Evolutionary conservation across 1,140 invertebrate genomes (phyloP), one percentile per base, ranked within the genome.

Genomic region (Ladona fulva): DNA sequence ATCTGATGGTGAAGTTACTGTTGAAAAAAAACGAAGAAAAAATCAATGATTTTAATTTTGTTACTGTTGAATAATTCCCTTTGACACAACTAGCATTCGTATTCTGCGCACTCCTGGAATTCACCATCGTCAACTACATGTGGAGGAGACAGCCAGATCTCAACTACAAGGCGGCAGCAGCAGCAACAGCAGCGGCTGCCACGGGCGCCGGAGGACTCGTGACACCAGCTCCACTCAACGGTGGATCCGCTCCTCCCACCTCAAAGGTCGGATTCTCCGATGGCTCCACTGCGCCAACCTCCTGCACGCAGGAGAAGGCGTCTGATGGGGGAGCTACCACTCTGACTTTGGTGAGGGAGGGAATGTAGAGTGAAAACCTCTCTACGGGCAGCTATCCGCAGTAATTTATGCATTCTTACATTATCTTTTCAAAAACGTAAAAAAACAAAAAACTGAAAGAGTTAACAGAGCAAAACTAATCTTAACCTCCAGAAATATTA

Each of bases 101-200:
- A 29, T 88, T 88, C 80, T 84, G 83, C 73, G 86, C 86, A 7
- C 81, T 88, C n/a, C 80, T 88, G 78, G 87, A 88, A 80, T 88
- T 87, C 80, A 87, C 87, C 1, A 81, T 87, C 24, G 87, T 88
- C 37, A 87, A 87, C 78, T 88, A 87, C 80, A 84, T 87, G 81
- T 87, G 85, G 84, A 80, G 87, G 25, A 86, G 83, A 83, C 82
- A 78, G 79, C 82, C 80, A 24, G 76, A 24, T 14, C 16, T 66
- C n/a, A 66, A 66, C 52, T 66, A 19, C n/a, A 66, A 73, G 19
- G 52, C 74, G 25, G 52, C 73, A 6, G 44, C 75, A 77, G 52
- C 52, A 5, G 52, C 52, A 3, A 66, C 52, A 3, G n/a, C 52
- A 6, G 52, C 52, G 14, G 52, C 52, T 19, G 52, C 52, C n/a